These are phyloP conservation scores for Xiphophorus birchmanni DNA, from an alignment of 2,797 vertebrate species.

Conservation along the genomic window DNA sequence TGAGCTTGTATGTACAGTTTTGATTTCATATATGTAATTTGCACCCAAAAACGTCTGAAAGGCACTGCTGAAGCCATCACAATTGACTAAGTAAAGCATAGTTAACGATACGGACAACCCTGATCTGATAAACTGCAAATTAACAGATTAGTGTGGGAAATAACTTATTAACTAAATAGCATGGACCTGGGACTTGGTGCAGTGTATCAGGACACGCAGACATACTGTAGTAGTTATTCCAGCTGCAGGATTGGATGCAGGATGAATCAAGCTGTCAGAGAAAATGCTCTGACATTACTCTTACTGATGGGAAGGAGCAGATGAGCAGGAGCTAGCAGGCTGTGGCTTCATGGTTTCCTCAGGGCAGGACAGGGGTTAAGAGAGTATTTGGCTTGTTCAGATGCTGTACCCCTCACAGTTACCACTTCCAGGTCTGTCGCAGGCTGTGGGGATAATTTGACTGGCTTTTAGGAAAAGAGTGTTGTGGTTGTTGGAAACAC, in stretches of 20 bases:
- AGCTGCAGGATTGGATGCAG: neutral
- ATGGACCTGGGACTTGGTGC: neutral
- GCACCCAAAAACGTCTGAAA: neutral
- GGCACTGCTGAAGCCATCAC: neutral
- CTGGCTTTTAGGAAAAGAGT: neutral
- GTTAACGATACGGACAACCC: neutral
- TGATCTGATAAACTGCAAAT: neutral
- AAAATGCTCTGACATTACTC: neutral
- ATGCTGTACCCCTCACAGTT: neutral
- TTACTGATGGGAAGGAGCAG: neutral
- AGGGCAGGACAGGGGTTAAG: neutral
- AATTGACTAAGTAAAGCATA: neutral
- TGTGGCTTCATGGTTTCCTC: neutral
- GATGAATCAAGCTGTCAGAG: conserved; percentile 1
- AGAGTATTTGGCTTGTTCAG: neutral
- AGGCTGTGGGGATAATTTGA: neutral
- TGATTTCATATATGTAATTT: neutral
- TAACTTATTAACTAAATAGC: neutral
- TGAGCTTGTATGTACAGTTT: neutral
- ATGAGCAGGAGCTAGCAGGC: neutral
- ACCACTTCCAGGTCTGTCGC: neutral
- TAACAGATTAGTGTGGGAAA: too few relatives aligned
- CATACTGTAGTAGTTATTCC: neutral
- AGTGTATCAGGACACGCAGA: neutral
- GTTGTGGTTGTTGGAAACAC: neutral